Percentiles rank a stretch among this genome's conserved stretches.
phyloP scores from a whole-genome alignment of 2,113 vertebrate genomes.

The Rhombomys opimus region DNA sequence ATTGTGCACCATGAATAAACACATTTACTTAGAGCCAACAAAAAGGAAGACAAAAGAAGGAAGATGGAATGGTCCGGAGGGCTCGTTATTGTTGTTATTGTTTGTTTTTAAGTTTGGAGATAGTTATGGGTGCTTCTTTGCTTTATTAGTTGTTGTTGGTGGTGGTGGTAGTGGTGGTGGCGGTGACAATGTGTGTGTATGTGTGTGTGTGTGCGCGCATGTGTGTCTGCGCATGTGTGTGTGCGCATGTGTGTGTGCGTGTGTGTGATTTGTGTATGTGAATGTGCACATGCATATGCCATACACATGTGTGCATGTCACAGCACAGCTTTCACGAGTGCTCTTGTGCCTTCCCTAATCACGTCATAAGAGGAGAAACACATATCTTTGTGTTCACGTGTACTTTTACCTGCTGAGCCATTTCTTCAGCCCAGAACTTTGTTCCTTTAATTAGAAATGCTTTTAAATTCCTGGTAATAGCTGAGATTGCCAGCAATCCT shows the following conservation, averaged over 20 bases:
- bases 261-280: not conserved
- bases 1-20: not conserved
- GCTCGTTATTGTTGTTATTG: too few species aligned
- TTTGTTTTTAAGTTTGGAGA: not conserved
- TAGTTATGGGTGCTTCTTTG: not conserved
- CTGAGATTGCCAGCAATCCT: not conserved
- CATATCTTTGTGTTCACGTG: not conserved
- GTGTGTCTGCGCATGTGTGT: too few species aligned
- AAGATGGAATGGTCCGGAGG: not conserved
- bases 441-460: constrained; percentile 47
- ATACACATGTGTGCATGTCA: not conserved
- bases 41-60: not conserved
- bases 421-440: not conserved
- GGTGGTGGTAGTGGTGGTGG: not conserved
- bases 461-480: constrained; percentile 38
- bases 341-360: not conserved
- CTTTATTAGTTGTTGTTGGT: too few species aligned
- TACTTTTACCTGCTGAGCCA: not conserved
- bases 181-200: not conserved
- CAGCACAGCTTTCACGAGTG: not conserved
- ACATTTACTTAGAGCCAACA: not conserved
- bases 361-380: too few species aligned
- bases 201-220: too few species aligned
- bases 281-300: not conserved
- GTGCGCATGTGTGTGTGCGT: not conserved